A percentile compares a stretch with the other conserved stretches of the same genome.
Evolutionary conservation across 2,113 vertebrate genomes (phyloP).

Genomic region (Gasterosteus nipponicus): DNA sequence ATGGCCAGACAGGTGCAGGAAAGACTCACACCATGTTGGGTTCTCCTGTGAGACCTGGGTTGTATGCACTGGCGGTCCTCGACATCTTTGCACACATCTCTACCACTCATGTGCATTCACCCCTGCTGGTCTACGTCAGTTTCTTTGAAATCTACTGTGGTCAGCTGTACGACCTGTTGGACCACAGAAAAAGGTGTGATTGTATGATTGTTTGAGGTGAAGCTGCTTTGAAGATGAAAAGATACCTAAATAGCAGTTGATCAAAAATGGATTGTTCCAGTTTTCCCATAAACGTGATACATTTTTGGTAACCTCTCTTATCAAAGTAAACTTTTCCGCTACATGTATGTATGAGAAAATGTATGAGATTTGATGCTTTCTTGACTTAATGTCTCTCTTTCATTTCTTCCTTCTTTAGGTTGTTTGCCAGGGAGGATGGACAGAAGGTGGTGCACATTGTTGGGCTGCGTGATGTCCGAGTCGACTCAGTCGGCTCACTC

Average conservation of each 20-base stretch:
- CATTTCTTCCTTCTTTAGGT: conserved; percentile 70
- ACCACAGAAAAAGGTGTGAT: conserved; percentile 87
- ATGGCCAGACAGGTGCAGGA: conserved; percentile 92
- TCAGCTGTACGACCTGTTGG: conserved; percentile 91
- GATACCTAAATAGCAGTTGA: not conserved
- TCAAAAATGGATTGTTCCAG: not conserved
- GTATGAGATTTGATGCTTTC: not conserved
- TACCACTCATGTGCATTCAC: conserved; percentile 32
- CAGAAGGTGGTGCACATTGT: conserved; percentile 89
- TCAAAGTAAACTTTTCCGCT: not conserved
- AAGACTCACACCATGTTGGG: conserved; percentile 96
- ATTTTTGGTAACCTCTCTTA: not conserved
- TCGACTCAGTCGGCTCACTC: conserved; percentile 85
- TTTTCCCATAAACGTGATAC: not conserved
- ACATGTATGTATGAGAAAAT: not conserved
- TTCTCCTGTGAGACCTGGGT: conserved; percentile 83
- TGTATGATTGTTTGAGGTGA: not conserved
- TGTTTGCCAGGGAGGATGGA: conserved; percentile 91
- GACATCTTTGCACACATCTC: conserved; percentile 89
- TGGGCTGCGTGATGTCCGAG: conserved; percentile 85
- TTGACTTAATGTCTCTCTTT: not conserved
- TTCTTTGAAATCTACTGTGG: conserved; percentile 97
- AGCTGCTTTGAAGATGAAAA: not conserved
- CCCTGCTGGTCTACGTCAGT: conserved; percentile 86
- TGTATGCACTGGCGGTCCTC: conserved; percentile 88